phyloP scores from a whole-genome alignment of 1,140 invertebrate genomes.

The Drosophila navojoa region DNA sequence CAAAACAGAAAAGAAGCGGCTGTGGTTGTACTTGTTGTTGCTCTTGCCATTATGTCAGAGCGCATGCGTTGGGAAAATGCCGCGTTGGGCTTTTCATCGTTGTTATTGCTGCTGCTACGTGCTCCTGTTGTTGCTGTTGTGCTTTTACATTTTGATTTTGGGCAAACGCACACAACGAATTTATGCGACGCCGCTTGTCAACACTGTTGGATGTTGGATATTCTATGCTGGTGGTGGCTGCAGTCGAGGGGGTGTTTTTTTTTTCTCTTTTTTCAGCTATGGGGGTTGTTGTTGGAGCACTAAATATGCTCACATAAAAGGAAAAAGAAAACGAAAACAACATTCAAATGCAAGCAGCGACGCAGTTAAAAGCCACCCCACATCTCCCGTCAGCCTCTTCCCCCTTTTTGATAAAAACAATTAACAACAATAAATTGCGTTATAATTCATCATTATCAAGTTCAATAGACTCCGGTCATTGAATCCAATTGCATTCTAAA shows the following conservation, averaged over 20 bases:
- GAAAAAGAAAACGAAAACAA: slow-evolving; percentile 16
- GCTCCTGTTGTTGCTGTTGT: slow-evolving; percentile 51
- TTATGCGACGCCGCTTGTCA: slow-evolving; percentile 48
- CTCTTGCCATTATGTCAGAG: slow-evolving; percentile 58
- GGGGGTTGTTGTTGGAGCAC: slow-evolving; percentile 61
- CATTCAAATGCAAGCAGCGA: slow-evolving; percentile 54
- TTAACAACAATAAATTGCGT: slow-evolving; percentile 70
- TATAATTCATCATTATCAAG: slow-evolving; percentile 73
- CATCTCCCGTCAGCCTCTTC: not conserved
- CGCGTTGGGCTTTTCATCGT: slow-evolving; percentile 53
- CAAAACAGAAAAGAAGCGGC: slow-evolving; percentile 44
- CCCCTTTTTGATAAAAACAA: slow-evolving; percentile 6
- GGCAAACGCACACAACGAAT: slow-evolving; percentile 54
- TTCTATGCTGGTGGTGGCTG: slow-evolving; percentile 47
- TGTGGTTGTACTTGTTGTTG: slow-evolving; percentile 23
- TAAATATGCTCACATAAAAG: slow-evolving; percentile 16
- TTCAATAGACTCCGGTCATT: slow-evolving; percentile 59
- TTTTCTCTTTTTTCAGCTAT: slow-evolving; percentile 15
- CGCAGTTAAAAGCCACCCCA: slow-evolving; percentile 48
- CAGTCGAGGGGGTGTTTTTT: slow-evolving; percentile 62
- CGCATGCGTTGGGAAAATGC: slow-evolving; percentile 70
- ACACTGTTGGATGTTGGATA: slow-evolving; percentile 25
- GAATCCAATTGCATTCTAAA: slow-evolving; percentile 34
- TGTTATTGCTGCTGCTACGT: slow-evolving; percentile 23
- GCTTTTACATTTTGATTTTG: slow-evolving; percentile 59